These are phyloP conservation scores for Coenonympha glycerion DNA, from an alignment of 2,888 invertebrate genomes.

Conservation along the genomic window DNA sequence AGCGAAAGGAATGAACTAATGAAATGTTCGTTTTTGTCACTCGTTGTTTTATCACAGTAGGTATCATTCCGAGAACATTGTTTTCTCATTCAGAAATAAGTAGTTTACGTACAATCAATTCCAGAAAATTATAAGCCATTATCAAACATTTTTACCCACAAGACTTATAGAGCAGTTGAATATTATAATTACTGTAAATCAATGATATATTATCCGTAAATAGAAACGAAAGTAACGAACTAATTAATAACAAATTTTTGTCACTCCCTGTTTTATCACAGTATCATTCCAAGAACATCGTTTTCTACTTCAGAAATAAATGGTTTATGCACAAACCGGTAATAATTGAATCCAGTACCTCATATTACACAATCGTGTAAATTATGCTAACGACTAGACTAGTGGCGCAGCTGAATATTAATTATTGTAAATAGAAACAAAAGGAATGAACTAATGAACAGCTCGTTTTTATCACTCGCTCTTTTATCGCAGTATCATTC, in stretches of 20 bases:
- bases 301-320: slow-evolving; percentile 18
- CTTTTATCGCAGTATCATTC: slow-evolving; percentile 24
- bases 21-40: slow-evolving; percentile 26
- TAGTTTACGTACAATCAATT: no score
- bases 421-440: slow-evolving; percentile 29
- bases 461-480: slow-evolving; percentile 24
- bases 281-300: slow-evolving; percentile 18
- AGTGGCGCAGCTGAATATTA: no score
- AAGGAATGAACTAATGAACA: slow-evolving; percentile 28
- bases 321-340: no score
- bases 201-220: no score
- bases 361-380: no score
- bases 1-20: slow-evolving; percentile 30
- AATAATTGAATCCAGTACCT: no score
- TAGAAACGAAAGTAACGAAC: slow-evolving; percentile 27
- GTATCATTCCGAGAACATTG: slow-evolving; percentile 18
- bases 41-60: slow-evolving; percentile 22
- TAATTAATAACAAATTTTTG: no score
- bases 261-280: slow-evolving; percentile 23
- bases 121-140: no score
- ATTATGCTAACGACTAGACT: no score
- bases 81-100: slow-evolving; percentile 18
- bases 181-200: slow-evolving; percentile 27
- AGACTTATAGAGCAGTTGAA: no score
- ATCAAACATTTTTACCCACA: no score